phyloP scores from a whole-genome alignment of 2,113 vertebrate species.

The Oreochromis tanganicae region DNA sequence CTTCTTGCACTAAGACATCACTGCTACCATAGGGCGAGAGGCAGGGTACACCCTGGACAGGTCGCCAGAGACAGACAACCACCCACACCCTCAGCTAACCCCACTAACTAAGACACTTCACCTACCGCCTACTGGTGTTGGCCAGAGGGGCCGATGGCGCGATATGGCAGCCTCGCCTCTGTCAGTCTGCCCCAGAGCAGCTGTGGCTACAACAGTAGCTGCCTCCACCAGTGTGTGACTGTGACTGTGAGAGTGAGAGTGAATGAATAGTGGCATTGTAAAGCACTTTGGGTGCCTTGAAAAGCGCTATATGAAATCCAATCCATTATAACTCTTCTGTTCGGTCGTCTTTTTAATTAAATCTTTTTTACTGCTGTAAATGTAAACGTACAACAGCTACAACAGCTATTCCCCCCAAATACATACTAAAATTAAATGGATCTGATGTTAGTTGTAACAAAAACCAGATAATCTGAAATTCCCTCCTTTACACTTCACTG shows the following conservation, averaged over 20 bases:
- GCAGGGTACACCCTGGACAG: background rate
- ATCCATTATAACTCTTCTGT: background rate
- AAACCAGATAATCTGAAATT: background rate
- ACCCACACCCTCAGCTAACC: background rate
- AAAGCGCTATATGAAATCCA: too few species aligned
- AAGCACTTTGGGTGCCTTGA: too few species aligned
- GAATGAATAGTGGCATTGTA: too few species aligned
- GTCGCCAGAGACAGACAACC: background rate
- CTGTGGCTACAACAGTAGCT: too few species aligned
- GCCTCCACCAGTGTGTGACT: too few species aligned
- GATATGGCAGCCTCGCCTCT: too few species aligned
- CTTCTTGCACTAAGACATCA: background rate
- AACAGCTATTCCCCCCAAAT: background rate
- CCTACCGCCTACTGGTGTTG: too few species aligned
- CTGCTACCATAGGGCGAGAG: rapidly evolving
- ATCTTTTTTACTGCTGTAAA: background rate
- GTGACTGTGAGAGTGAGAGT: too few species aligned
- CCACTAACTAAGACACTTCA: background rate
- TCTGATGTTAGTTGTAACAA: background rate
- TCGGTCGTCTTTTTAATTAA: background rate
- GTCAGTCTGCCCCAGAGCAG: too few species aligned
- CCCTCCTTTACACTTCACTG: background rate
- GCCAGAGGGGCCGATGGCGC: too few species aligned
- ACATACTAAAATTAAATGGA: background rate
- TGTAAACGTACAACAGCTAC: background rate